phyloP scores from a whole-genome alignment of 2,888 invertebrate species.

The Euphydryas editha region DNA sequence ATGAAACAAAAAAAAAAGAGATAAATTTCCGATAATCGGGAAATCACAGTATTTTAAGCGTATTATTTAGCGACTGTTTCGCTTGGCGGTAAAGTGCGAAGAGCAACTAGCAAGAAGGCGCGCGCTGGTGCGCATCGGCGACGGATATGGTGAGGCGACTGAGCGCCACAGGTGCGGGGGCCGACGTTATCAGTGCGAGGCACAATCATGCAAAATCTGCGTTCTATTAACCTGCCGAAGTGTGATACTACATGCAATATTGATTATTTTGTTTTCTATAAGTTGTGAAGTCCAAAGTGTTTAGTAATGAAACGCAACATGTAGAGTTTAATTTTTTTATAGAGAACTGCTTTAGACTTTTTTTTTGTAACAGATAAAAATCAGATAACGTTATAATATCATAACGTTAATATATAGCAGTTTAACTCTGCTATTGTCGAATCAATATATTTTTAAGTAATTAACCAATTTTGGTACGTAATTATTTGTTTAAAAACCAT shows the following conservation, averaged over 20 bases:
- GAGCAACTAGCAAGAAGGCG: slow-evolving; percentile 36
- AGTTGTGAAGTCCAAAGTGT: not conserved
- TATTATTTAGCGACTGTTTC: slow-evolving; percentile 29
- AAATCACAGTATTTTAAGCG: slow-evolving; percentile 52
- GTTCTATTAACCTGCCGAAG: slow-evolving; percentile 42
- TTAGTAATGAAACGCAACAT: no score
- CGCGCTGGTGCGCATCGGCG: slow-evolving; percentile 42
- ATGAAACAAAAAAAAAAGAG: slow-evolving; percentile 60
- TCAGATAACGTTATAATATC: no score
- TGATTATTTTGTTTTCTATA: slow-evolving; percentile 4
- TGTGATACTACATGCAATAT: slow-evolving; percentile 37
- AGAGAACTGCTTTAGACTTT: no score
- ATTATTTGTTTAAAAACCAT: no score
- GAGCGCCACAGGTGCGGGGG: slow-evolving; percentile 32
- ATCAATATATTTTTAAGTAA: no score
- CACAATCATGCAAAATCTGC: slow-evolving; percentile 64
- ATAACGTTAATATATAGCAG: no score
- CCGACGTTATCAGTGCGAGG: slow-evolving; percentile 52
- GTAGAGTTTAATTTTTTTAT: no score
- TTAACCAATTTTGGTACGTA: no score
- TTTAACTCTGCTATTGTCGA: no score
- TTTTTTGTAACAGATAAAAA: no score
- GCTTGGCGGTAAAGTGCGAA: slow-evolving; percentile 32
- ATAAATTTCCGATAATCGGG: slow-evolving; percentile 67
- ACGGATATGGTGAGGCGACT: slow-evolving; percentile 45